Evolutionary conservation across 2,888 invertebrate genomes (phyloP), one percentile per base, ranked within the genome.

Genomic region (Hemicrepidius hirtus): DNA sequence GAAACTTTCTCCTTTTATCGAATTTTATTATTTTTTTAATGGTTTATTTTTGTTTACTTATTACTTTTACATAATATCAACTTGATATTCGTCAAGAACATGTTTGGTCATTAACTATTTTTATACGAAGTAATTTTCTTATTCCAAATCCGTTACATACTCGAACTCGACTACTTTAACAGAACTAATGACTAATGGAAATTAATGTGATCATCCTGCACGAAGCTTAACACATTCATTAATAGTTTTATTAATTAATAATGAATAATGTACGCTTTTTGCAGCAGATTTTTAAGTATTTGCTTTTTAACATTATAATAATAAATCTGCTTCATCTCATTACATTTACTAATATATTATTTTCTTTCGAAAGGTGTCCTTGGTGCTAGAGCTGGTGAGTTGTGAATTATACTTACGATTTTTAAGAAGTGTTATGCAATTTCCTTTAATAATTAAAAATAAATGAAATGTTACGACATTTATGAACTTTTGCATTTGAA

Each of bases 341-440:
- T 46, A 57, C 53, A 55, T 35, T 55, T 32, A 64, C 63, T 72
- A 68, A 65, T 68, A 65, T 60, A 28, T 65, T 77, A 16, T 79
- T 80, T 80, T 78, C 74, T 78, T 76, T 77, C 79, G 75, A 74
- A 87, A 90, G 90, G 90, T 87, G 90, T 89, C 84, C 89, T 90
- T 84, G 90, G 90, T 84, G 90, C 90, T 80, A 87, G 90, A 84
- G 89, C 90, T 83, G 91, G 91, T 91, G 88, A 91, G 91, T 91
- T 82, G 75, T 49, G 41, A 65, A 35, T 44, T 41, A n/a, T n/a
- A 13, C 9, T 21, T 16, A 41, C 21, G 21, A 10, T 60, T 60
- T 57, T 57, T 37, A 57, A 41, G 18, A 10, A 60, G 21, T 12
- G 20, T 57, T 57, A 37, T 28, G 28, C 28, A 53, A 21, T 53